Conservation (phyloP, 2,113 vertebrate species). For the Oxyruncus cristatus region DNA sequence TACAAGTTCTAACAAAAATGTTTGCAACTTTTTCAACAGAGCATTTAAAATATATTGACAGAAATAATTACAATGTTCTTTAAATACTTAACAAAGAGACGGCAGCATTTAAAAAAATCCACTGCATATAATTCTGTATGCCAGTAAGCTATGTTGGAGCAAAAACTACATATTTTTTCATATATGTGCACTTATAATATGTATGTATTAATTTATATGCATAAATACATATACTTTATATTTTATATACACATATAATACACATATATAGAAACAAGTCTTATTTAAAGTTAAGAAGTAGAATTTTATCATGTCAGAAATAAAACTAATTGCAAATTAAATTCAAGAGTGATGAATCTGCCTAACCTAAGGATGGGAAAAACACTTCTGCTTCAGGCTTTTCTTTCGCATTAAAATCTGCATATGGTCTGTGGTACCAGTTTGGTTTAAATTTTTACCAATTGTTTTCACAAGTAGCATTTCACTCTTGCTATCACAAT, state of each 20-base stretch:
- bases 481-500: neutral
- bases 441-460: neutral
- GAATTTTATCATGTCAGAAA: neutral
- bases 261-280: neutral
- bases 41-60: conserved; percentile 17
- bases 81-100: neutral
- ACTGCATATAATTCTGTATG: neutral
- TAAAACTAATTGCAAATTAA: neutral
- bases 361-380: neutral
- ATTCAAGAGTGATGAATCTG: neutral
- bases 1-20: neutral
- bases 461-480: neutral
- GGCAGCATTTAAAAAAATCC: neutral
- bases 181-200: neutral
- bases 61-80: neutral
- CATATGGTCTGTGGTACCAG: neutral
- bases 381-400: neutral
- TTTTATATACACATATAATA: neutral
- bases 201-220: neutral
- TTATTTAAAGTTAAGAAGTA: neutral
- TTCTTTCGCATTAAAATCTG: neutral
- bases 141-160: neutral
- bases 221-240: neutral
- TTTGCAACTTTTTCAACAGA: conserved; percentile 21
- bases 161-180: neutral